Percentiles rank a stretch among this genome's conserved stretches.
phyloP scores from a whole-genome alignment of 2,797 vertebrate species.

The Spinibarbus caldwelli region DNA sequence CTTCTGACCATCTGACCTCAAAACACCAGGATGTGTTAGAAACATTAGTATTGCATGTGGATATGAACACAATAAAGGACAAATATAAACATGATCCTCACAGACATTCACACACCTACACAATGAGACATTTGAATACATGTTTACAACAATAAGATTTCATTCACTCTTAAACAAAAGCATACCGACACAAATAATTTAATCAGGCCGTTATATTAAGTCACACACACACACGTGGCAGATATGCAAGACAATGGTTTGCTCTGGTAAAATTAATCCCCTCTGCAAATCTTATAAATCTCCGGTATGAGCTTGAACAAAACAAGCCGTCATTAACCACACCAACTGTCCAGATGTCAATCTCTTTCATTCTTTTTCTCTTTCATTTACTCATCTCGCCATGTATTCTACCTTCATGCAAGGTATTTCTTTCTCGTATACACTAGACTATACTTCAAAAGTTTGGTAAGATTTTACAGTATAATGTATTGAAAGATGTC shows the following conservation, averaged over 20 bases:
- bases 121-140: not conserved
- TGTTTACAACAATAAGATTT: constrained; percentile 10
- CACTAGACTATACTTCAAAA: not conserved
- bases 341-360: constrained; percentile 67
- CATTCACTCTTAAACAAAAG: constrained; percentile 14
- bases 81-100: not conserved
- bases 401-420: not conserved
- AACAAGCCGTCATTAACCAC: constrained; percentile 79
- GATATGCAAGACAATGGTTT: constrained; percentile 64
- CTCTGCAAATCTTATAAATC: constrained; percentile 78
- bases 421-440: not conserved
- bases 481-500: not conserved
- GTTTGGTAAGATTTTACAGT: not conserved
- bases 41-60: not conserved
- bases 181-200: constrained; percentile 37
- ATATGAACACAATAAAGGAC: not conserved
- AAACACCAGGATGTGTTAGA: not conserved
- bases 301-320: constrained; percentile 70
- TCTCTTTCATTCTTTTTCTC: not conserved
- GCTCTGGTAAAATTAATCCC: constrained; percentile 76
- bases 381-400: constrained; percentile 13
- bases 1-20: not conserved
- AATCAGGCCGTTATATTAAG: constrained; percentile 1
- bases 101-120: not conserved
- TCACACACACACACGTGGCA: constrained; percentile 28